These are phyloP conservation scores for Pomacea canaliculata DNA, from an alignment of 2,888 invertebrate species.

Conservation along the genomic window DNA sequence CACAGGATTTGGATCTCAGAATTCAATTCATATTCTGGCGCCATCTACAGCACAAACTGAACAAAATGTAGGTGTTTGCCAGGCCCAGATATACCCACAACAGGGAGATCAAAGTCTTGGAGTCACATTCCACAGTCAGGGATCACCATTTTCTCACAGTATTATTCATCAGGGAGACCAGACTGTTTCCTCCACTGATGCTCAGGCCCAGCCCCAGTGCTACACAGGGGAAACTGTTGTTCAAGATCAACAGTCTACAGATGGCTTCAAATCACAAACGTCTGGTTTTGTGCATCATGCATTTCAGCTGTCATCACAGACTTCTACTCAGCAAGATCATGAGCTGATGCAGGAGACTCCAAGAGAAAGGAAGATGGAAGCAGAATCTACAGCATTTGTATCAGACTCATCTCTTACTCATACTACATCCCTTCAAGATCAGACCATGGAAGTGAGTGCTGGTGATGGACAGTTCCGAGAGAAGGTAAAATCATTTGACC, in stretches of 20 bases:
- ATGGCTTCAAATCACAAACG: constrained; percentile 3
- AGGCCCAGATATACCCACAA: no score
- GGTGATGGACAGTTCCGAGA: neutral
- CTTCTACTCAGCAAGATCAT: neutral
- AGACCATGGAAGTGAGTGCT: neutral
- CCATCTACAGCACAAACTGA: constrained; percentile 1
- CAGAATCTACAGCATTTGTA: constrained; percentile 11
- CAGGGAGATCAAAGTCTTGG: no score
- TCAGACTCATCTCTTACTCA: neutral
- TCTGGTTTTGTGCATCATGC: constrained; percentile 4
- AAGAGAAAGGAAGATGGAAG: constrained; percentile 10
- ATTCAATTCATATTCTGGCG: no score
- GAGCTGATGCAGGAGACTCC: constrained; percentile 16
- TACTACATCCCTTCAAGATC: neutral
- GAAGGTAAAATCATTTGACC: neutral
- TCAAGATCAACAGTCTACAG: neutral
- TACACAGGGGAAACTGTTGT: neutral
- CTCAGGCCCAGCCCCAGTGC: neutral
- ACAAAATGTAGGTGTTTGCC: neutral
- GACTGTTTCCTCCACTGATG: no score
- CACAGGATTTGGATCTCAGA: neutral
- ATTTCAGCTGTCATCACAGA: constrained; percentile 7
- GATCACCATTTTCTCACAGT: no score
- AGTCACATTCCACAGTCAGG: no score
- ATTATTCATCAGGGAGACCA: no score